These are phyloP conservation scores for Rutilus rutilus DNA, from an alignment of 2,113 vertebrate species.

Conservation along the genomic window DNA sequence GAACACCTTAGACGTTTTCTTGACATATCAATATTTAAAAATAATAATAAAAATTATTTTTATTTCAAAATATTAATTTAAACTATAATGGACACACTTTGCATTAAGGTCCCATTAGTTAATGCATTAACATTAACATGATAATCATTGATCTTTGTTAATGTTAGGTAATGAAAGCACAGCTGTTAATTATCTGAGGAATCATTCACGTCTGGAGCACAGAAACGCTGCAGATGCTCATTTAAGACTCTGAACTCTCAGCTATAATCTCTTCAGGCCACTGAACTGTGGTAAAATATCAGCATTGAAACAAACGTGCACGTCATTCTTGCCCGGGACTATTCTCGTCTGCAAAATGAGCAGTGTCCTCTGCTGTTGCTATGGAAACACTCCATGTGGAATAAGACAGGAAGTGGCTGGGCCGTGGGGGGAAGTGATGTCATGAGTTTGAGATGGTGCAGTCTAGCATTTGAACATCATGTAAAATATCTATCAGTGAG, in stretches of 20 bases:
- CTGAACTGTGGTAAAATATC: neutral
- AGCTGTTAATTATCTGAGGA: too few relatives aligned
- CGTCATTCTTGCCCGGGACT: neutral
- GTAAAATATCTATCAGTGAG: neutral
- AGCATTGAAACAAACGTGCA: neutral
- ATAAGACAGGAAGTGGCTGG: constrained; percentile 17
- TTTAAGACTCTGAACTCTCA: neutral
- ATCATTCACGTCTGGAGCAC: too few relatives aligned
- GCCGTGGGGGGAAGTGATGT: constrained; percentile 8
- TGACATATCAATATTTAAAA: too few relatives aligned
- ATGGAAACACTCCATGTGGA: neutral
- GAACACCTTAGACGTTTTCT: neutral
- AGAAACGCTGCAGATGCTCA: too few relatives aligned
- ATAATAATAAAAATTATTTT: too few relatives aligned
- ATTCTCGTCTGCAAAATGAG: neutral
- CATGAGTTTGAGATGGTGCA: neutral
- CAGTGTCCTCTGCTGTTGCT: constrained; percentile 9
- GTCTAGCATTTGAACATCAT: neutral
- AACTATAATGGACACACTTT: too few relatives aligned
- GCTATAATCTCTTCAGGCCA: neutral
- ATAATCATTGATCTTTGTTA: too few relatives aligned
- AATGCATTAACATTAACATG: too few relatives aligned
- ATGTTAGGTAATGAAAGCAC: too few relatives aligned
- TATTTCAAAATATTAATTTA: too few relatives aligned
- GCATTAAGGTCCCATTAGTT: too few relatives aligned